phyloP scores from a whole-genome alignment of 2,113 vertebrate species.

The Phalacrocorax carbo region DNA sequence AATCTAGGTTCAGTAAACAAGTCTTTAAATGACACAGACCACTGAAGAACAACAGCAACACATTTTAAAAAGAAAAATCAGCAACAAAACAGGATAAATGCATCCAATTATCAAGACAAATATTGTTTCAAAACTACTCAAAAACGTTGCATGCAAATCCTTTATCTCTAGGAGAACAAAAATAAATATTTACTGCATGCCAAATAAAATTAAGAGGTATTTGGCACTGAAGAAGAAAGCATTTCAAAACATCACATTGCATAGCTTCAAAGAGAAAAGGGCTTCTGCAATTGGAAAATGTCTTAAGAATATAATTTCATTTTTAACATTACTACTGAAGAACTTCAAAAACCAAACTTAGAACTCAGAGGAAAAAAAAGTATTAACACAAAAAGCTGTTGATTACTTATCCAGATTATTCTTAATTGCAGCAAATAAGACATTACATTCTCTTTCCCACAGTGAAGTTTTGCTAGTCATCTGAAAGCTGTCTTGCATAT shows the following conservation, averaged over 20 bases:
- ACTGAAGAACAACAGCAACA: neutral
- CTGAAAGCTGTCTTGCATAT: neutral
- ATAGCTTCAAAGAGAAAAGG: neutral
- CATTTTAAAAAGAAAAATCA: conserved; percentile 3
- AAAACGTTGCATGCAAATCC: conserved; percentile 55
- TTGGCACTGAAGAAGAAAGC: conserved; percentile 43
- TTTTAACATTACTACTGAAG: neutral
- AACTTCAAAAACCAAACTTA: conserved; percentile 12
- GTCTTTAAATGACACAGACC: neutral
- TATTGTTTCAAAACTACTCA: conserved; percentile 58
- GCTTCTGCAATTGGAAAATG: neutral
- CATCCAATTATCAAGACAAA: conserved; percentile 65
- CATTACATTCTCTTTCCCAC: neutral
- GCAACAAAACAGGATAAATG: conserved; percentile 29
- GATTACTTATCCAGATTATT: neutral
- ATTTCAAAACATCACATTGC: neutral
- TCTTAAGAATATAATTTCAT: conserved; percentile 29
- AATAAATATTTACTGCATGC: conserved; percentile 68
- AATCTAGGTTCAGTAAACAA: neutral
- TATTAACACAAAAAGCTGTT: neutral
- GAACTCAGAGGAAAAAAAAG: neutral
- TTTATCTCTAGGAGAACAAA: conserved; percentile 57
- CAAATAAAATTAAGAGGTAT: conserved; percentile 69
- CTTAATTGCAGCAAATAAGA: neutral
- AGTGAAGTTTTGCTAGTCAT: neutral